These are phyloP conservation scores for Teinopalpus imperialis DNA, from an alignment of 2,888 invertebrate species.

Conservation along the genomic window DNA sequence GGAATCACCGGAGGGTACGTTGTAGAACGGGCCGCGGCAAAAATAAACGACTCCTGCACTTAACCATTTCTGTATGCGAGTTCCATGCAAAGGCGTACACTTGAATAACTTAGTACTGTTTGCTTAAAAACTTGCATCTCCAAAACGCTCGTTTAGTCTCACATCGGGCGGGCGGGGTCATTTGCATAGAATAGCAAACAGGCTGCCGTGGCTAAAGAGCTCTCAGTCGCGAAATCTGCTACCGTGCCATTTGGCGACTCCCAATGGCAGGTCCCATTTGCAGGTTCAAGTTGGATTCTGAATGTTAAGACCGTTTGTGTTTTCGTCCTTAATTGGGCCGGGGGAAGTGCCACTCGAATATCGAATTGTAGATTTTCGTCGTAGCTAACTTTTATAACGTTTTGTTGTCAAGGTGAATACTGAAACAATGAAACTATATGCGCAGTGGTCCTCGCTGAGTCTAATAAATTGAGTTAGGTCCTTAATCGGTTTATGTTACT, in stretches of 20 bases:
- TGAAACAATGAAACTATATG: constrained; percentile 11
- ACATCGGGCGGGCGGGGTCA: constrained; percentile 56
- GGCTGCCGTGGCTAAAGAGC: constrained; percentile 54
- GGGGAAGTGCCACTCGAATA: constrained; percentile 11
- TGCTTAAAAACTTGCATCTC: constrained; percentile 77
- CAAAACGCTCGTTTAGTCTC: constrained; percentile 72
- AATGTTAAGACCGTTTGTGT: constrained; percentile 20
- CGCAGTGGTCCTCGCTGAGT: too few species aligned
- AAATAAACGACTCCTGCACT: constrained; percentile 58
- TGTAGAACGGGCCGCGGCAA: constrained; percentile 37
- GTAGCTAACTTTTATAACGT: constrained; percentile 17
- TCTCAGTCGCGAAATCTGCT: constrained; percentile 44
- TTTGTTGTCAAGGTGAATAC: constrained; percentile 15
- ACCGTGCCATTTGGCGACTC: constrained; percentile 44
- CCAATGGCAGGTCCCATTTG: constrained; percentile 25
- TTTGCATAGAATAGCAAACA: constrained; percentile 80
- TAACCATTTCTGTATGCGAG: constrained; percentile 67
- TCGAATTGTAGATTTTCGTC: constrained; percentile 12
- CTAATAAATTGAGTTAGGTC: background rate
- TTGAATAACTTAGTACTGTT: constrained; percentile 76
- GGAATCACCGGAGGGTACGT: constrained; percentile 18
- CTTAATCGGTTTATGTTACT: too few species aligned
- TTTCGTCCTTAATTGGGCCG: constrained; percentile 14
- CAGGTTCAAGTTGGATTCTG: constrained; percentile 18
- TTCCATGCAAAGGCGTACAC: constrained; percentile 68